Percentiles rank a stretch among this genome's conserved stretches.
Conservation (phyloP, 1,140 invertebrate genomes). For the Hyphantria cunea region DNA sequence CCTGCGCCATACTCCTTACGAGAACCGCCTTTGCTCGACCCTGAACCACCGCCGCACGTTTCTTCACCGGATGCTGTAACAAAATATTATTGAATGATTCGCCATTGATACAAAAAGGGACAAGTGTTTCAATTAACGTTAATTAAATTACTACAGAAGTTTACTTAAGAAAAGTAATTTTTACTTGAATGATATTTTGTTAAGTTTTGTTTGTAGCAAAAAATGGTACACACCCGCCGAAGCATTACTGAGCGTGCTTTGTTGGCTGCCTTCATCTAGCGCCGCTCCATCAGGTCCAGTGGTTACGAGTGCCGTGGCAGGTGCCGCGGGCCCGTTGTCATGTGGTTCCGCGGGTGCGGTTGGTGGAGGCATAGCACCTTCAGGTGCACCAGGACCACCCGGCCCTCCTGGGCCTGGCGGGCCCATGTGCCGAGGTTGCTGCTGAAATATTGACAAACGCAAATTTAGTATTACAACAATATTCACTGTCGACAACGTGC, state of each 20-base stretch:
- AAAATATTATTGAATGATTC: not conserved
- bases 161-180: too few relatives aligned
- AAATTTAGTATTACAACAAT: not conserved
- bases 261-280: slow-evolving; percentile 94
- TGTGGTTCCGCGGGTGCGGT: slow-evolving; percentile 84
- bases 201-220: too few relatives aligned
- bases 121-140: too few relatives aligned
- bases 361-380: slow-evolving; percentile 77
- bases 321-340: slow-evolving; percentile 83
- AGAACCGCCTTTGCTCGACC: slow-evolving; percentile 83
- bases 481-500: not conserved
- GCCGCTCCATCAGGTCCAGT: slow-evolving; percentile 93
- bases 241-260: slow-evolving; percentile 94
- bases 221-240: slow-evolving; percentile 87
- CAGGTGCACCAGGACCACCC: slow-evolving; percentile 31
- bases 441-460: slow-evolving; percentile 37
- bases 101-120: too few relatives aligned
- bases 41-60: slow-evolving; percentile 88
- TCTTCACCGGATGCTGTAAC: slow-evolving; percentile 91
- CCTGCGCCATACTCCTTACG: slow-evolving; percentile 84
- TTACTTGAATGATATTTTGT: too few relatives aligned
- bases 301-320: slow-evolving; percentile 92
- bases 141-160: too few relatives aligned
- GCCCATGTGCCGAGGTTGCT: slow-evolving; percentile 65
- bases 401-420: slow-evolving; percentile 52